These are phyloP conservation scores for Neosilurus mollespiculum DNA, from an alignment of 2,797 vertebrate genomes.

Conservation along the genomic window DNA sequence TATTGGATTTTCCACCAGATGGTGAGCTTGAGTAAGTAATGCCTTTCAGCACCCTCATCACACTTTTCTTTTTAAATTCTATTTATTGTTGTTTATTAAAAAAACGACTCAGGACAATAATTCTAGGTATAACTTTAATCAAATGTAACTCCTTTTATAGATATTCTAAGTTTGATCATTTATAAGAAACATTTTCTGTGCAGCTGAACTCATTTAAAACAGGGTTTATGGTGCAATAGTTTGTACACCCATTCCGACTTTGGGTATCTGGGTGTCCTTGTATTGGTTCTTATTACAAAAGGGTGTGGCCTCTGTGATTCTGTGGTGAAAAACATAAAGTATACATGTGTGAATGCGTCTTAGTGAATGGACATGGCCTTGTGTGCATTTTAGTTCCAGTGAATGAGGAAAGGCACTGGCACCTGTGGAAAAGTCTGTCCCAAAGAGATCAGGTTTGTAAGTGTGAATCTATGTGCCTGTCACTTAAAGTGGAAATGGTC, in stretches of 20 bases:
- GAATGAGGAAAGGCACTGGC: too few species aligned
- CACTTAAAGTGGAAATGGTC: background rate
- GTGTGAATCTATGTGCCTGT: background rate
- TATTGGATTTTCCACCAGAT: constrained; percentile 15
- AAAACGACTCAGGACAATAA: background rate
- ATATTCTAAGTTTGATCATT: background rate
- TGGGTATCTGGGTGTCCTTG: background rate
- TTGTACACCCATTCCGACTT: background rate
- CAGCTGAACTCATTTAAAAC: background rate
- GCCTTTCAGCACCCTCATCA: background rate
- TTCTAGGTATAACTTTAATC: background rate
- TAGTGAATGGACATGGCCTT: too few species aligned
- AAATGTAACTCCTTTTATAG: background rate
- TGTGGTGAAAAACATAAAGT: background rate
- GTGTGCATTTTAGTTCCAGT: too few species aligned
- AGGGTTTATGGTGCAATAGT: background rate
- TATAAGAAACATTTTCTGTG: background rate
- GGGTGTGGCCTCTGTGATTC: background rate
- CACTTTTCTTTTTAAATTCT: background rate
- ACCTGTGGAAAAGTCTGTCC: too few species aligned
- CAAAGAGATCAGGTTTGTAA: background rate
- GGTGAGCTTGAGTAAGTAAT: constrained; percentile 3
- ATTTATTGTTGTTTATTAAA: background rate
- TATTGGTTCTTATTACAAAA: background rate
- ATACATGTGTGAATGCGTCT: too few species aligned